Conservation (phyloP, 2,888 invertebrate species). For the Mythimna ferrago region DNA sequence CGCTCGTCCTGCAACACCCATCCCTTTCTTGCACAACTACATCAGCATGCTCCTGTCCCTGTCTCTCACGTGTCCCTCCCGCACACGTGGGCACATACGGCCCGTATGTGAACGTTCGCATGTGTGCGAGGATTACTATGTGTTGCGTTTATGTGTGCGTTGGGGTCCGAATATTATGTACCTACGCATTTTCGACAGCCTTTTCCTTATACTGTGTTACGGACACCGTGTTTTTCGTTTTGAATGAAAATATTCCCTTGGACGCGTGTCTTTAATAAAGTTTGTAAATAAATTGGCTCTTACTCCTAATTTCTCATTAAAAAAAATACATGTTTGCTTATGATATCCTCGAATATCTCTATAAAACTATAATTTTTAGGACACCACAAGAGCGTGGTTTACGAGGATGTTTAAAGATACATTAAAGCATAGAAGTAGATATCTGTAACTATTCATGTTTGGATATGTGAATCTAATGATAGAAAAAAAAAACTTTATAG, state of each 20-base stretch:
- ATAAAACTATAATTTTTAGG: neutral
- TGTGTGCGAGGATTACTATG: slow-evolving; percentile 76
- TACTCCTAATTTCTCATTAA: neutral
- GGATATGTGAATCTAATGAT: neutral
- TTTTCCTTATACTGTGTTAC: slow-evolving; percentile 73
- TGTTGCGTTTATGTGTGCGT: slow-evolving; percentile 80
- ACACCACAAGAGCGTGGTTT: neutral
- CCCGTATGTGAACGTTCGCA: slow-evolving; percentile 75
- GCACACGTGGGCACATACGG: slow-evolving; percentile 84
- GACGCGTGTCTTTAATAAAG: slow-evolving; percentile 19
- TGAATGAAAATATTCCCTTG: slow-evolving; percentile 27
- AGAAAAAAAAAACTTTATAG: too few species aligned
- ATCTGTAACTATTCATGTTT: neutral
- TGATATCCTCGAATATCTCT: too few species aligned
- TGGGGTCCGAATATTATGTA: slow-evolving; percentile 88
- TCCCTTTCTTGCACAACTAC: slow-evolving; percentile 81
- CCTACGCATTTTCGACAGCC: slow-evolving; percentile 83
- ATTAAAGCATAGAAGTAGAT: neutral
- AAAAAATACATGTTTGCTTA: too few species aligned
- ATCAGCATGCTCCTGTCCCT: slow-evolving; percentile 69
- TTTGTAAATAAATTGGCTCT: neutral
- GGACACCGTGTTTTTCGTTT: slow-evolving; percentile 60
- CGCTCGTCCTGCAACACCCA: slow-evolving; percentile 89
- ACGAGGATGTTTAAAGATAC: neutral
- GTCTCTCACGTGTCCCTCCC: slow-evolving; percentile 82